phyloP scores from a whole-genome alignment of 1,140 invertebrate species.

The Neodiprion lecontei region DNA sequence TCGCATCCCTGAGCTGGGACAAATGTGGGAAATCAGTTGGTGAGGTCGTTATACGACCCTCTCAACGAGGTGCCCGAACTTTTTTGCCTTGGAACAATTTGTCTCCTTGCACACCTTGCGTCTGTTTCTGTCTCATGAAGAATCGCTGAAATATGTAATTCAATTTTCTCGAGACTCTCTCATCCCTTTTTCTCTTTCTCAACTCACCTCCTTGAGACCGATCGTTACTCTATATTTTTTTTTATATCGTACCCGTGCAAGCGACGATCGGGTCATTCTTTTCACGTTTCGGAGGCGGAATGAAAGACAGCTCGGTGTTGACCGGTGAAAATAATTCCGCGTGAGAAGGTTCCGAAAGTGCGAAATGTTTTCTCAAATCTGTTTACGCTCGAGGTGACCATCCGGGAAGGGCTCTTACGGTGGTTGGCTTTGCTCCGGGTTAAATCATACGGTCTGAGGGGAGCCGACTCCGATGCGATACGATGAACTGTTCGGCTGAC shows the following conservation, averaged over 20 bases:
- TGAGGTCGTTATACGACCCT: conserved; percentile 10
- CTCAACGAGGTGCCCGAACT: conserved; percentile 34
- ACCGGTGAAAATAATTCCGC: conserved; percentile 6
- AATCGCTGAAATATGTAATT: neutral
- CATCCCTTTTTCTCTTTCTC: conserved; percentile 6
- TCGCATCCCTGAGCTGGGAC: neutral
- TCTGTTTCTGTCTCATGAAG: neutral
- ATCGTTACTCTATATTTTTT: too few relatives aligned
- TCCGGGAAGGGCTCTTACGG: conserved; percentile 2
- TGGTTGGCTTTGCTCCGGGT: conserved; percentile 34
- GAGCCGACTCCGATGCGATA: conserved; percentile 24
- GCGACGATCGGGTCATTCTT: neutral
- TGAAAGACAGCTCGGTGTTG: neutral
- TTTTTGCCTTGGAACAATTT: neutral
- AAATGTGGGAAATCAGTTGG: neutral
- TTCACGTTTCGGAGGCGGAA: neutral
- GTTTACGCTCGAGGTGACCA: neutral
- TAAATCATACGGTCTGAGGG: conserved; percentile 34
- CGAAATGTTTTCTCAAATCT: conserved; percentile 10
- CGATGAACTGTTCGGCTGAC: neutral
- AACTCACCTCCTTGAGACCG: neutral
- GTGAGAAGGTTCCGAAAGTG: neutral
- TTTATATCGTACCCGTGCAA: neutral
- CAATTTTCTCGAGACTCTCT: neutral
- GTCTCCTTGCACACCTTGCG: neutral